Conservation (phyloP, 2,113 vertebrate genomes). For the human region DNA sequence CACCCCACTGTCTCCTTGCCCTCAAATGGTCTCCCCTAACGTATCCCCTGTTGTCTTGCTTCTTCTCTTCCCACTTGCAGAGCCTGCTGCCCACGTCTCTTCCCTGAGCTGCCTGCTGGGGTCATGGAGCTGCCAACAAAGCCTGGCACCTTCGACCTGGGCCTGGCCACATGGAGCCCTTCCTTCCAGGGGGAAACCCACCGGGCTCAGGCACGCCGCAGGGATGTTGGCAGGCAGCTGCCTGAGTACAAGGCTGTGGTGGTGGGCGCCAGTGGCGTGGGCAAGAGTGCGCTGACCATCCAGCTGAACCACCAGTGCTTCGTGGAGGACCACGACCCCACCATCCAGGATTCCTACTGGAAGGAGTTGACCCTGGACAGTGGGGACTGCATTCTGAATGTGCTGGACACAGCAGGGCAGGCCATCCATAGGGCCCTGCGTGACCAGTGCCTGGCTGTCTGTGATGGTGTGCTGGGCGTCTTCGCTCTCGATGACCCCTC, state of each 20-base stretch:
- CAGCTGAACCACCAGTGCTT: constrained; percentile 65
- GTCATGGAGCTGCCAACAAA: constrained; percentile 35
- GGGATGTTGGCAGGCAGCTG: not conserved
- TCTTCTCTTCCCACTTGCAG: constrained; percentile 18
- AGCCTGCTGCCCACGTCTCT: not conserved
- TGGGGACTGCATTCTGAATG: constrained; percentile 79
- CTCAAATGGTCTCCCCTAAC: not conserved
- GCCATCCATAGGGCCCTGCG: constrained; percentile 87
- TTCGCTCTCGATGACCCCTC: constrained; percentile 92
- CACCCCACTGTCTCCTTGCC: not conserved
- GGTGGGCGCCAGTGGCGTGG: constrained; percentile 51
- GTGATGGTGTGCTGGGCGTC: constrained; percentile 93
- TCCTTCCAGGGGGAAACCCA: not conserved
- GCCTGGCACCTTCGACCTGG: not conserved
- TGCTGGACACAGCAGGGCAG: constrained; percentile 81
- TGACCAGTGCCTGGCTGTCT: constrained; percentile 92
- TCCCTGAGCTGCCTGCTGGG: not conserved
- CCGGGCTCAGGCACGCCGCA: not conserved
- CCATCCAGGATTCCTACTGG: constrained; percentile 82
- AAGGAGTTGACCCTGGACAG: constrained; percentile 78
- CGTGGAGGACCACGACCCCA: constrained; percentile 68
- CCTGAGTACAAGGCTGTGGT: constrained; percentile 65
- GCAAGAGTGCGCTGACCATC: constrained; percentile 66
- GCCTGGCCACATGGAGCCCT: not conserved
- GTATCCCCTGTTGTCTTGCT: not conserved